Evolutionary conservation across 2,113 vertebrate species (phyloP).

Genomic region (Holacanthus passer): DNA sequence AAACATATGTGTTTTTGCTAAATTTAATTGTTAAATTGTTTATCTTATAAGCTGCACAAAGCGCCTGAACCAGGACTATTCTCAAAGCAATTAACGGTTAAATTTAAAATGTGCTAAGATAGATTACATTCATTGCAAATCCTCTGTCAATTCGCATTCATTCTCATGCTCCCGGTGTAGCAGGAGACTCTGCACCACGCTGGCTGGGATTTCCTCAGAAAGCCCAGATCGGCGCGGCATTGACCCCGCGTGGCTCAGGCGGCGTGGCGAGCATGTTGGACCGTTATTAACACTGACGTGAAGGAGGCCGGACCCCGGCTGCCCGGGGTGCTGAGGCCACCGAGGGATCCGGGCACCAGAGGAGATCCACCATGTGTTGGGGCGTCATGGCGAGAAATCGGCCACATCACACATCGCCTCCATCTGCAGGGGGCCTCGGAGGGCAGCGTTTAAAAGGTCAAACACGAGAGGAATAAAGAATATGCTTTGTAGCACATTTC

Average conservation of each 20-base stretch:
- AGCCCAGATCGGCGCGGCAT: neutral
- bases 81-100: constrained; percentile 54
- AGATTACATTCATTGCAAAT: constrained; percentile 35
- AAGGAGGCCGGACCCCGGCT: neutral
- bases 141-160: constrained; percentile 33
- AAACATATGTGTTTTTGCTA: constrained; percentile 48
- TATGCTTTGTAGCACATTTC: constrained; percentile 14
- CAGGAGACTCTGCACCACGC: constrained; percentile 10
- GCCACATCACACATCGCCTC: constrained; percentile 46
- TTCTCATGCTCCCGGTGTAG: neutral
- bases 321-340: constrained; percentile 38
- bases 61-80: neutral
- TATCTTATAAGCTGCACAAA: neutral
- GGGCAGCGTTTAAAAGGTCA: constrained; percentile 67
- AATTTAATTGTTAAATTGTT: constrained; percentile 49
- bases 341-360: constrained; percentile 29
- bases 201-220: constrained; percentile 42
- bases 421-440: constrained; percentile 59
- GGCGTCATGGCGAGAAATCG: constrained; percentile 48
- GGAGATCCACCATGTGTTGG: constrained; percentile 59
- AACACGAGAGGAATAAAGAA: constrained; percentile 64
- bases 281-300: constrained; percentile 59
- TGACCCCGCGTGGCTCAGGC: constrained; percentile 32
- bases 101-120: constrained; percentile 52
- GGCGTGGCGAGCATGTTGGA: constrained; percentile 11